Base-by-base conservation (phyloP, 2,113 vertebrate species). In the Colossoma macropomum region DNA sequence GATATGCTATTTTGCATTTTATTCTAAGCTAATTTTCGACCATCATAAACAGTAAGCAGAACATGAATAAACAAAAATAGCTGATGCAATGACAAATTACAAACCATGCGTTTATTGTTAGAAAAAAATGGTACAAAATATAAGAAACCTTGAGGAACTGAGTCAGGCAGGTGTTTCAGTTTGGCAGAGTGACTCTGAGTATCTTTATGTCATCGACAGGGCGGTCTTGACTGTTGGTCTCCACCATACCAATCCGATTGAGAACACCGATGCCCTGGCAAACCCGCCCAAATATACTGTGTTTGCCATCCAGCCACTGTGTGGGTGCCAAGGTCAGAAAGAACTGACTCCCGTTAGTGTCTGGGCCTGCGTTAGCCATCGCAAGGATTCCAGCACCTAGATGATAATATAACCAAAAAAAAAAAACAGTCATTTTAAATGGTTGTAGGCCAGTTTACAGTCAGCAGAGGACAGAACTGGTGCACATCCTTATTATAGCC, bases 311-410 rank as follows among this genome's bases (percentile, higher is more conserved):
- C 4, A 99, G 91, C 97, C 97, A 98, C 90, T 98, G 97, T 3
- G 96, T 96, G 0, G 97, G 97, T 4, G 91, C 96, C 0, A 99
- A 90, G 0, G 96, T 95, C 86, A 99, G 87, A 82, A 99, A 99
- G 89, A 99, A 99, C 74, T 99, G 97, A 92, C 98, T 99, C 19
- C 97, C 98, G 0, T 99, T 99, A 81, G 97, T 98, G 87, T 98
- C 96, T 0, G 96, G 96, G 2, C 98, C 97, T 0, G 97, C 95
- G 1, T 99, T 99, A 69, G 98, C 98, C 97, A 99, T 99, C 0
- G 98, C 97, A 50, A 99, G 89, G 88, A 99, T 99, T 48, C 98
- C 98, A 0, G 97, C 97, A 0, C 97, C 98, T 98, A 73, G 68
- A 82, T 0, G 83, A 27, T 66, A 59, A 80, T 10, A 48, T 56